Evolutionary conservation across 2,113 vertebrate species (phyloP).

Genomic region (Ailurus styani): DNA sequence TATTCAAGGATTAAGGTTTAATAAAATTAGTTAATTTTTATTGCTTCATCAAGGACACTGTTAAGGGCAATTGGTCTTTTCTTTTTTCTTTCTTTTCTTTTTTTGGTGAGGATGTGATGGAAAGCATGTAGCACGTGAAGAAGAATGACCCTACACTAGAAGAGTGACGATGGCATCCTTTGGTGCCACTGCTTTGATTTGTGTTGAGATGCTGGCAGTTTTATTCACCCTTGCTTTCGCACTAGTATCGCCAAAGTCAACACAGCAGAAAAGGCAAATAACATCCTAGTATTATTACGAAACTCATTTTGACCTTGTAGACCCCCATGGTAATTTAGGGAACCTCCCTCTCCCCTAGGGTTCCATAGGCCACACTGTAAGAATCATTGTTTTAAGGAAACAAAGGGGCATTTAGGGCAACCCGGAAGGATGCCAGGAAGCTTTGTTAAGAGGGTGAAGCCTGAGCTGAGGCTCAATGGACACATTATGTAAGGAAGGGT

Average conservation of each 20-base stretch:
- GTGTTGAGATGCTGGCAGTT: background rate
- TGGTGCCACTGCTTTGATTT: background rate
- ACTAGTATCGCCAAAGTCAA: background rate
- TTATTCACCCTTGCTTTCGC: background rate
- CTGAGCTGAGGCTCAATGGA: background rate
- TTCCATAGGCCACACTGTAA: background rate
- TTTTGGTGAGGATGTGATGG: background rate
- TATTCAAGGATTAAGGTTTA: background rate
- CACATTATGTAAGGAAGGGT: fast-evolving
- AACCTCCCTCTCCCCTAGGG: fast-evolving
- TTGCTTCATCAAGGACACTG: background rate
- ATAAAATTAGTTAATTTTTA: background rate
- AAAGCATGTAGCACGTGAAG: background rate
- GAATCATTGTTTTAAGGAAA: background rate
- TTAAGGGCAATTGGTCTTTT: background rate
- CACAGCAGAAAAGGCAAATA: background rate
- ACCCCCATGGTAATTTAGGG: background rate
- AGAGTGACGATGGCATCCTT: background rate
- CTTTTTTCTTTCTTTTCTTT: background rate
- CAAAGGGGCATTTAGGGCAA: background rate
- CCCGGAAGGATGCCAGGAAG: background rate
- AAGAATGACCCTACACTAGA: background rate
- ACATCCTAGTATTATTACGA: background rate
- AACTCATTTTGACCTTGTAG: background rate
- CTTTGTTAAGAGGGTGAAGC: background rate